Evolutionary conservation across 2,888 invertebrate species (phyloP).

Genomic region (Rhaphigaster nebulosa): DNA sequence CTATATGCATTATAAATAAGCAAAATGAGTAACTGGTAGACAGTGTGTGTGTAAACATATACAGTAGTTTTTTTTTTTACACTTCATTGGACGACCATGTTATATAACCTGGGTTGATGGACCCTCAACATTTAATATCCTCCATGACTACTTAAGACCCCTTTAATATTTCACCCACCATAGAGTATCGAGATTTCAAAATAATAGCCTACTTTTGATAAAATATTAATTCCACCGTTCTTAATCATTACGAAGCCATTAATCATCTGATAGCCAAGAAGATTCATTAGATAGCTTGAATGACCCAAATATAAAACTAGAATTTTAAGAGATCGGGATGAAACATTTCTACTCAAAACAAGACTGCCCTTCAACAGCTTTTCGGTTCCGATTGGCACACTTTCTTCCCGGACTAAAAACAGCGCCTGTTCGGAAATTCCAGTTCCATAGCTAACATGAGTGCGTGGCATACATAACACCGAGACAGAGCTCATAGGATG

Average conservation of each 20-base stretch:
- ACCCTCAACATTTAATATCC: no score
- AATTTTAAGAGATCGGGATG: neutral
- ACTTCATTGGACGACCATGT: no score
- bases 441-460: neutral
- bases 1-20: no score
- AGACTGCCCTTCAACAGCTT: neutral
- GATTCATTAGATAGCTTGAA: neutral
- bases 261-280: neutral
- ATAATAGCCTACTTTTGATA: neutral
- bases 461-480: neutral
- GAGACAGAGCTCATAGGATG: neutral
- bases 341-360: neutral
- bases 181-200: neutral
- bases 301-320: constrained; percentile 7
- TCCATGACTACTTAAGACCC: no score
- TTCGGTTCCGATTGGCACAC: neutral
- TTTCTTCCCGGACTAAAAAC: constrained; percentile 30
- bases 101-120: no score
- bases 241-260: neutral
- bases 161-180: neutral
- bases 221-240: neutral
- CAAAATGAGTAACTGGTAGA: no score
- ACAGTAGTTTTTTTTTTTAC: no score
- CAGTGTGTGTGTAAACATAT: no score
- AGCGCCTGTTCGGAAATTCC: neutral